Evolutionary conservation across 2,797 vertebrate genomes (phyloP).

Genomic region (Ctenopoma multispine): DNA sequence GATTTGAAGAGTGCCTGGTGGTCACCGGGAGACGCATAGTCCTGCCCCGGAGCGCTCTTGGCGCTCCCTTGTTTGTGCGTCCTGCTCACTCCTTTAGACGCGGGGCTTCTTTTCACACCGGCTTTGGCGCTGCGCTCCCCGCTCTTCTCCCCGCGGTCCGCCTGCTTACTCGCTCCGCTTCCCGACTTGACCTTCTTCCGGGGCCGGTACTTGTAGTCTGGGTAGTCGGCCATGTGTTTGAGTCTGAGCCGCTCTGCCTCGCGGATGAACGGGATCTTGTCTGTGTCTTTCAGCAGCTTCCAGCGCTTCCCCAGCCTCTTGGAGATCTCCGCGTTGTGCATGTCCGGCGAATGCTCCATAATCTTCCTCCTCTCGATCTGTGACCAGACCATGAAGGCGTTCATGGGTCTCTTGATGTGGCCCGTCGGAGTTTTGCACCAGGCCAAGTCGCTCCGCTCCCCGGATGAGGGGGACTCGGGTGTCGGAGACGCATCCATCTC

Average conservation of each 20-base stretch:
- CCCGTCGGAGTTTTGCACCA: conserved; percentile 98
- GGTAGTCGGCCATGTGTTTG: conserved; percentile 99
- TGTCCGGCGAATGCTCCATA: conserved; percentile 98
- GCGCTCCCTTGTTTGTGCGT: conserved; percentile 84
- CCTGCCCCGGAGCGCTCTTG: conserved; percentile 77
- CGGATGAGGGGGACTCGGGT: conserved; percentile 91
- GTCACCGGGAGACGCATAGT: conserved; percentile 81
- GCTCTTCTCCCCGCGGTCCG: conserved; percentile 83
- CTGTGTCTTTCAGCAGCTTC: conserved; percentile 97
- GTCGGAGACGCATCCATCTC: conserved; percentile 95
- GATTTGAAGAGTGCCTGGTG: conserved; percentile 93
- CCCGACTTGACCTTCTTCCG: conserved; percentile 97
- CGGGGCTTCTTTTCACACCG: conserved; percentile 81
- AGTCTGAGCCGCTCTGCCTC: conserved; percentile 98
- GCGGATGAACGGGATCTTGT: conserved; percentile 98
- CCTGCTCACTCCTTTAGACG: conserved; percentile 82
- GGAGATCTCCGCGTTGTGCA: conserved; percentile 99
- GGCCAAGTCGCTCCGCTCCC: conserved; percentile 91
- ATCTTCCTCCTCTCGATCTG: conserved; percentile 98
- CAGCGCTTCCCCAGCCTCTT: conserved; percentile 97
- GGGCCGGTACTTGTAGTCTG: conserved; percentile 99
- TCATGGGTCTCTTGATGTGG: conserved; percentile 96
- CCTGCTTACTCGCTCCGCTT: conserved; percentile 78
- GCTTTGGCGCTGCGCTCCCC: conserved; percentile 77
- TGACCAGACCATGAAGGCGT: conserved; percentile 95